Evolutionary conservation across 2,797 vertebrate species (phyloP), one percentile per base, ranked within the genome.

Genomic region (Crocidura indochinensis): DNA sequence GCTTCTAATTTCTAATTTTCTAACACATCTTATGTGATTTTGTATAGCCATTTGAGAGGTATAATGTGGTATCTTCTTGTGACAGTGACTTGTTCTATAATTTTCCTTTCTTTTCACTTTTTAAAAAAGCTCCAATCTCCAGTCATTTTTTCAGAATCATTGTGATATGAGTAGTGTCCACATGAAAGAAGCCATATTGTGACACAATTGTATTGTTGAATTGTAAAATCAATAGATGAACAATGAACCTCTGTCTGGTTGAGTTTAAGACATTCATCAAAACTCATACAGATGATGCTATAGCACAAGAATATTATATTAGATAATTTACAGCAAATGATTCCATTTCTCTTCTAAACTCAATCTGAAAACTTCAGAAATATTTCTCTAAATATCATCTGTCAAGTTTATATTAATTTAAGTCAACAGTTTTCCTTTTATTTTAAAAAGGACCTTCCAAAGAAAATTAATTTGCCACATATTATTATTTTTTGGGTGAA

Each of bases 151-250:
- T 69, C 46, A 88, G 47, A 84, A 65, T 90, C 46, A 29, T 7
- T 69, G 60, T 72, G 15, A 15, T 51, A 60, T 46, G 11, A 62
- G 5, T 8, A 87, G 17, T 74, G 51, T 8, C 77, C 67, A 2
- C 65, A 14, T 46, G 62, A 82, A 73, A 24, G 53, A 90, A 67
- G 47, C 65, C 71, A 51, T 29, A 38, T 46, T 62, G 77, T 84
- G 82, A 77, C 65, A 85, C 65, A 90, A 87, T 20, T 53, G 27
- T 67, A 31, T 75, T 79, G 38, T 79, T 72, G 68, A 83, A 75
- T 31, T 86, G 19, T 77, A 31, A 74, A 74, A 81, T 60, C 75
- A 46, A 90, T 22, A 85, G 51, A 78, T 71, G 46, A 77, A 27
- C 27, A n/a, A 49, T 51, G 38, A 56, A 19, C 20, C 26, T 4